A percentile compares a stretch with the other conserved stretches of the same genome.
phyloP scores from a whole-genome alignment of 2,797 vertebrate species.

The Erpetoichthys calabaricus region DNA sequence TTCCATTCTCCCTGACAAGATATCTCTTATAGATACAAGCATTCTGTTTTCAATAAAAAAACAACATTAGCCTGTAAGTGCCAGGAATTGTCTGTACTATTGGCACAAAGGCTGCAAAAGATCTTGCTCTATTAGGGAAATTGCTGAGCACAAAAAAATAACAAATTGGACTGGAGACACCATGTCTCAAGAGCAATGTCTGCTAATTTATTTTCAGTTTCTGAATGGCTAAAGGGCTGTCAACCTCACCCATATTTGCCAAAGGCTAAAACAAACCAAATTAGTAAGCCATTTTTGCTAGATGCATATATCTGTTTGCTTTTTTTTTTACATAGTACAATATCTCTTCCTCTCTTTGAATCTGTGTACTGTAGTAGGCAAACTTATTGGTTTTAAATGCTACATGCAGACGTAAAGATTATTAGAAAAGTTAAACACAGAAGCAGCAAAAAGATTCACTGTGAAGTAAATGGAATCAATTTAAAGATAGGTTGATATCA shows the following conservation, averaged over 20 bases:
- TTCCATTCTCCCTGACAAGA: too few species aligned
- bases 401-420: too few species aligned
- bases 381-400: too few species aligned
- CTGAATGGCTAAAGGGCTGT: constrained; percentile 1
- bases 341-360: too few species aligned
- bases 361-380: too few species aligned
- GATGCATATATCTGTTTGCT: background rate
- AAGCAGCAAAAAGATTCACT: too few species aligned
- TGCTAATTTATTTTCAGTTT: background rate
- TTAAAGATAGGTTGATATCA: too few species aligned
- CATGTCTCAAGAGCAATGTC: background rate
- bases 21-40: too few species aligned
- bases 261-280: background rate
- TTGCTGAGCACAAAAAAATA: background rate
- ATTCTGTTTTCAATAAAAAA: background rate
- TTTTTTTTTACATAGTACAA: too few species aligned
- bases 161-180: background rate
- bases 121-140: background rate
- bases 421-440: too few species aligned
- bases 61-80: background rate
- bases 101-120: too few species aligned
- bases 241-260: background rate
- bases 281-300: background rate
- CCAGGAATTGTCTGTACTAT: background rate
- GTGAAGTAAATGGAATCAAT: too few species aligned